These are phyloP conservation scores for Lagenorhynchus albirostris DNA, from an alignment of 2,113 vertebrate species.

Conservation along the genomic window DNA sequence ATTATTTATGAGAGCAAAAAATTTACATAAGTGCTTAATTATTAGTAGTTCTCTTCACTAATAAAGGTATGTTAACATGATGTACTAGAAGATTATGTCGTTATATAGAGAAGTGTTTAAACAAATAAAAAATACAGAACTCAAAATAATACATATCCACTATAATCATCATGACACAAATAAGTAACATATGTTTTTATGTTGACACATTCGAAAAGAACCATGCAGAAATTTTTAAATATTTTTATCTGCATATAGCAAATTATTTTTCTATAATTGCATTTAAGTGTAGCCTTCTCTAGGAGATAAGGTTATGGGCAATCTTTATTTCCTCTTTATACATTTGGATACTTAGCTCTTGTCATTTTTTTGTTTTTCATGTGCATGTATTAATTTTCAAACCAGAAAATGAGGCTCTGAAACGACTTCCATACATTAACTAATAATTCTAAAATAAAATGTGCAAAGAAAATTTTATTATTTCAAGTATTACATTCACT, in stretches of 20 bases:
- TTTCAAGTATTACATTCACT: background rate
- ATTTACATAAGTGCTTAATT: background rate
- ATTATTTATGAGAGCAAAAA: background rate
- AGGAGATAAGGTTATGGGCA: background rate
- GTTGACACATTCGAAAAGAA: background rate
- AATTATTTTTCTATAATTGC: background rate
- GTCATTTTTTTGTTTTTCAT: background rate
- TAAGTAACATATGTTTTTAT: background rate
- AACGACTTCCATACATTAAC: background rate
- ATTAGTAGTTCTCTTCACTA: background rate
- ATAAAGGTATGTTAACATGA: background rate
- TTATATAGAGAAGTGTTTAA: background rate
- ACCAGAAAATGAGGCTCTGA: background rate
- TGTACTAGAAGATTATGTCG: background rate
- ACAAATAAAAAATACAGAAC: background rate
- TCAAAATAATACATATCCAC: background rate
- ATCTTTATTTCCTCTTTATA: background rate
- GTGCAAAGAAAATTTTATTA: background rate
- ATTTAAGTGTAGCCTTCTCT: background rate
- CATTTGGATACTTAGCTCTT: background rate
- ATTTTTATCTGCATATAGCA: background rate
- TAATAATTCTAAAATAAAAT: background rate
- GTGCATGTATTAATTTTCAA: background rate
- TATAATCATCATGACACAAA: background rate
- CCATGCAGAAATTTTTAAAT: background rate